Percentiles rank a stretch among this genome's conserved stretches.
Evolutionary conservation across 2,797 vertebrate genomes (phyloP).

Genomic region (Crypturellus tataupa): DNA sequence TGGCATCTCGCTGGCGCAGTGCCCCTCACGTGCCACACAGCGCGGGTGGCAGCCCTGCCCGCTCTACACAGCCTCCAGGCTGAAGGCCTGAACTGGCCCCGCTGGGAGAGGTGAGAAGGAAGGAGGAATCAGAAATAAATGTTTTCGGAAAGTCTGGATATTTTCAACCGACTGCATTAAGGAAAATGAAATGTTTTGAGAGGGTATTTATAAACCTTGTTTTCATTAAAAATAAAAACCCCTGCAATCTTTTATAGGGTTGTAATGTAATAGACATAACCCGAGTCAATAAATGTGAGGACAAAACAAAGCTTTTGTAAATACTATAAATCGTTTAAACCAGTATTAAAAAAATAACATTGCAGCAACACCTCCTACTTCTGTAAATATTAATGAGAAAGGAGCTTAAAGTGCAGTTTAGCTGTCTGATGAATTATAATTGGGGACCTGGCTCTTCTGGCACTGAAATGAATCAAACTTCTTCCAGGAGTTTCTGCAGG

Average conservation of each 20-base stretch:
- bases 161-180: neutral
- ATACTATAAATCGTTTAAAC: conserved; percentile 29
- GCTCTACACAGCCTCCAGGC: neutral
- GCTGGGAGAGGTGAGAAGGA: neutral
- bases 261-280: neutral
- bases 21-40: neutral
- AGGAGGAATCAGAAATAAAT: neutral
- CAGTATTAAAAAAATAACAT: neutral
- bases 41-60: neutral
- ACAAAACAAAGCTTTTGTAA: conserved; percentile 15
- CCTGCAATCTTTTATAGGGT: neutral
- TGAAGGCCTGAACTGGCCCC: neutral
- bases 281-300: neutral
- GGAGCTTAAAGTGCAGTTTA: neutral
- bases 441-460: neutral
- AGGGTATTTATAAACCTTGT: conserved; percentile 18
- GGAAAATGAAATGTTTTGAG: conserved; percentile 1
- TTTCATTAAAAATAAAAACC: conserved; percentile 46
- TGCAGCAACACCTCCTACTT: neutral
- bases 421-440: neutral
- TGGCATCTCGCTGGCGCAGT: neutral
- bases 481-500: neutral
- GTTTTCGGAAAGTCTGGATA: neutral
- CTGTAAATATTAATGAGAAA: conserved; percentile 47
- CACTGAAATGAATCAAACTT: neutral